Evolutionary conservation across 2,113 vertebrate species (phyloP).

Genomic region (Stomatorhinus ivindoensis): DNA sequence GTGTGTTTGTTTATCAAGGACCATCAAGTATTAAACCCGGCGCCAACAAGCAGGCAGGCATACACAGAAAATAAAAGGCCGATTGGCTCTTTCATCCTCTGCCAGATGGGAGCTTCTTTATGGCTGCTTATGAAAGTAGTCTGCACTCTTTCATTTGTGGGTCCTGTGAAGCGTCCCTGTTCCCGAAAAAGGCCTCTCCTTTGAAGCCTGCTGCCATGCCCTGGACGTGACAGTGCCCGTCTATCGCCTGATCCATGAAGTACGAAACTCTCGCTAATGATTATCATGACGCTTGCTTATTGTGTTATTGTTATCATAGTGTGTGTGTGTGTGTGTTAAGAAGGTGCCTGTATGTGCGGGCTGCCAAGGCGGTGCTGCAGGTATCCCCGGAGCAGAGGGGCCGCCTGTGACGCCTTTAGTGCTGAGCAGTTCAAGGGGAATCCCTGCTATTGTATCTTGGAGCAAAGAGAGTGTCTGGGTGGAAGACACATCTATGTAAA

Average conservation of each 20-base stretch:
- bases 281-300: too few relatives aligned
- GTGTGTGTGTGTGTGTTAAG: too few relatives aligned
- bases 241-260: not conserved
- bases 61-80: not conserved
- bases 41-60: not conserved
- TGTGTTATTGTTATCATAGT: not conserved
- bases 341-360: not conserved
- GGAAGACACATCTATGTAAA: not conserved
- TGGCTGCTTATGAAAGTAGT: conserved; percentile 15
- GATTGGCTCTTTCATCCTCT: not conserved
- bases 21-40: not conserved
- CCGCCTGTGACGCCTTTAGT: too few relatives aligned
- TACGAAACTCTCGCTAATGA: too few relatives aligned
- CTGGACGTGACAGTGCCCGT: not conserved
- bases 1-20: not conserved
- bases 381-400: not conserved
- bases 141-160: conserved; percentile 9
- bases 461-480: not conserved
- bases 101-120: conserved; percentile 5
- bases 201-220: conserved; percentile 1
- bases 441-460: not conserved
- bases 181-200: not conserved
- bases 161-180: not conserved
- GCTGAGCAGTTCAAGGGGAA: not conserved
- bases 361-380: not conserved